A percentile compares a stretch with the other conserved stretches of the same genome.
phyloP scores from a whole-genome alignment of 2,113 vertebrate genomes.

The Dunckerocampus dactyliophorus region DNA sequence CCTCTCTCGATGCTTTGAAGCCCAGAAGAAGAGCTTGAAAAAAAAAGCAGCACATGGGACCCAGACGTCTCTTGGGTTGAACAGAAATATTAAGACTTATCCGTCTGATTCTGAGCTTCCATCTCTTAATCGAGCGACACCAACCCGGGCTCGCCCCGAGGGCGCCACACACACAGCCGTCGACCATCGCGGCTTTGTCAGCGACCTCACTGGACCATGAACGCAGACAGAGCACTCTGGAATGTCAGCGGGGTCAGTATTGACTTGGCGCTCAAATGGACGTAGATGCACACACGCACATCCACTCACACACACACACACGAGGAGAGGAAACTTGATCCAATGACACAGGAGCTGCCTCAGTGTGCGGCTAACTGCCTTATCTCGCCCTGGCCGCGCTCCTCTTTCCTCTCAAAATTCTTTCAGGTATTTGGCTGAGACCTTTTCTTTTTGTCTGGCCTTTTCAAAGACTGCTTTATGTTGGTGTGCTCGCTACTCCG shows the following conservation, averaged over 20 bases:
- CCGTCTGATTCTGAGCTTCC: constrained; percentile 8
- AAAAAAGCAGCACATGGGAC: constrained; percentile 22
- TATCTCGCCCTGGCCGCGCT: constrained; percentile 68
- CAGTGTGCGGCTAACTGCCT: constrained; percentile 70
- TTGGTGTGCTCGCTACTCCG: constrained; percentile 24
- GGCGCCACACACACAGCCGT: constrained; percentile 54
- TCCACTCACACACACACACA: constrained; percentile 8
- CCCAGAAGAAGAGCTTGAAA: constrained; percentile 38
- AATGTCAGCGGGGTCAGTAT: constrained; percentile 59
- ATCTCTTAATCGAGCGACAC: constrained; percentile 27
- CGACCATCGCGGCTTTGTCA: constrained; percentile 59
- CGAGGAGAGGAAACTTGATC: constrained; percentile 54
- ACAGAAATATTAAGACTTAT: constrained; percentile 34
- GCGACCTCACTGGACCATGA: constrained; percentile 67
- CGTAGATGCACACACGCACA: constrained; percentile 40
- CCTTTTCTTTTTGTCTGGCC: constrained; percentile 73
- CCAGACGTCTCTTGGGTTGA: constrained; percentile 30
- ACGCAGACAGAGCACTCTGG: constrained; percentile 59
- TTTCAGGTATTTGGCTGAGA: constrained; percentile 74
- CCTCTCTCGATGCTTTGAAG: constrained; percentile 63
- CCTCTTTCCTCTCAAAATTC: constrained; percentile 73
- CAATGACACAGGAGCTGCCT: constrained; percentile 66
- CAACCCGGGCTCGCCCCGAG: constrained; percentile 34
- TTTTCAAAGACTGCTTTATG: constrained; percentile 75
- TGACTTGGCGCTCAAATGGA: constrained; percentile 54